Percentiles rank a stretch among this genome's conserved stretches.
phyloP scores from a whole-genome alignment of 1,140 invertebrate genomes.

The Nasonia vitripennis region DNA sequence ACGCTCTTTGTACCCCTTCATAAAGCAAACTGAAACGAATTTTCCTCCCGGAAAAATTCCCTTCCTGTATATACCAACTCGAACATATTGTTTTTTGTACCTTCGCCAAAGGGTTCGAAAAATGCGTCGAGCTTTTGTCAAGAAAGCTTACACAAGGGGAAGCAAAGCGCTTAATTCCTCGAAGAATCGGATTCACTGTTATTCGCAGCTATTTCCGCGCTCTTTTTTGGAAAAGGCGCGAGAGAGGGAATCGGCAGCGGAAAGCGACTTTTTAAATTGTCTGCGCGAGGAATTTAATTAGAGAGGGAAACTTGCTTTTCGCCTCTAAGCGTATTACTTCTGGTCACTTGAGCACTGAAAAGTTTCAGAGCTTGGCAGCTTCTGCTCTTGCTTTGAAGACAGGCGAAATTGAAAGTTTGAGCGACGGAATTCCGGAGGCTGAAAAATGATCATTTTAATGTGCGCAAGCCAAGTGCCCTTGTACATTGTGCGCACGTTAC shows the following conservation, averaged over 20 bases:
- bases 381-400: constrained; percentile 6
- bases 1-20: no score
- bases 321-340: constrained; percentile 49
- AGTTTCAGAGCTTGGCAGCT: constrained; percentile 13
- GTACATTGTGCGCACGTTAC: no score
- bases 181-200: no score
- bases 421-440: not conserved
- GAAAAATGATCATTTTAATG: not conserved
- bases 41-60: no score
- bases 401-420: constrained; percentile 44
- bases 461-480: no score
- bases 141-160: no score
- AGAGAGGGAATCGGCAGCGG: not conserved
- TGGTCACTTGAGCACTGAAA: constrained; percentile 45
- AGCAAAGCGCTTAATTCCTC: no score
- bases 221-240: not conserved
- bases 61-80: no score
- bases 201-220: not conserved
- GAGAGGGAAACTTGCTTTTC: constrained; percentile 39
- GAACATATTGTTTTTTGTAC: no score
- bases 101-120: no score
- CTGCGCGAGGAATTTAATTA: constrained; percentile 52
- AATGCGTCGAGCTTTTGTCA: no score
- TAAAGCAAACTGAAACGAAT: no score
- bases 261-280: constrained; percentile 51